Percentiles rank a stretch among this genome's conserved stretches.
These are phyloP conservation scores for Lycocorax pyrrhopterus DNA, from an alignment of 2,113 vertebrate genomes.

Conservation along the genomic window DNA sequence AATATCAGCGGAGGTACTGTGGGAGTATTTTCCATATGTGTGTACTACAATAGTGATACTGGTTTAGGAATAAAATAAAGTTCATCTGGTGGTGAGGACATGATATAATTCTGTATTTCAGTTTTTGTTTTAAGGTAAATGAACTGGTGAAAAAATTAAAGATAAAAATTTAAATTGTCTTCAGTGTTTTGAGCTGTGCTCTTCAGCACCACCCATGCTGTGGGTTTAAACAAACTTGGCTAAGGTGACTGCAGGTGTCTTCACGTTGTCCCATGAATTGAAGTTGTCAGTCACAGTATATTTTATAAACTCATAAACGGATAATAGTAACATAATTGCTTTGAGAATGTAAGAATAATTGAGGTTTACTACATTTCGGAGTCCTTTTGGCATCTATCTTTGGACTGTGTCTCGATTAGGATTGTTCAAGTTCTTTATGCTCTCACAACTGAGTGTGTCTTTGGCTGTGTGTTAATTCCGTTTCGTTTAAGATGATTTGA, in stretches of 20 bases:
- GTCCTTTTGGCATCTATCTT: neutral
- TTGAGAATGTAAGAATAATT: neutral
- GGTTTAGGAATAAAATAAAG: neutral
- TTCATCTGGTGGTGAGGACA: rapidly evolving
- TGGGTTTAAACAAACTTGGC: neutral
- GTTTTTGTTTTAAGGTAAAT: neutral
- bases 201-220: neutral
- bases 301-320: neutral
- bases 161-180: neutral
- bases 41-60: neutral
- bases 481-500: neutral
- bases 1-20: neutral
- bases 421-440: neutral
- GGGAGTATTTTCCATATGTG: neutral
- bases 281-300: neutral
- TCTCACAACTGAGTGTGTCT: neutral
- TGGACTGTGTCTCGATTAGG: neutral
- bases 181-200: neutral
- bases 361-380: neutral
- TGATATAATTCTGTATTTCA: neutral
- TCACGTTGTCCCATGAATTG: neutral
- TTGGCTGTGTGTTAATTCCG: neutral
- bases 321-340: neutral
- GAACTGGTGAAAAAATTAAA: neutral
- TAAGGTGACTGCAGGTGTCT: neutral